Evolutionary conservation across 2,113 vertebrate species (phyloP).

Genomic region (Anthoscopus minutus): DNA sequence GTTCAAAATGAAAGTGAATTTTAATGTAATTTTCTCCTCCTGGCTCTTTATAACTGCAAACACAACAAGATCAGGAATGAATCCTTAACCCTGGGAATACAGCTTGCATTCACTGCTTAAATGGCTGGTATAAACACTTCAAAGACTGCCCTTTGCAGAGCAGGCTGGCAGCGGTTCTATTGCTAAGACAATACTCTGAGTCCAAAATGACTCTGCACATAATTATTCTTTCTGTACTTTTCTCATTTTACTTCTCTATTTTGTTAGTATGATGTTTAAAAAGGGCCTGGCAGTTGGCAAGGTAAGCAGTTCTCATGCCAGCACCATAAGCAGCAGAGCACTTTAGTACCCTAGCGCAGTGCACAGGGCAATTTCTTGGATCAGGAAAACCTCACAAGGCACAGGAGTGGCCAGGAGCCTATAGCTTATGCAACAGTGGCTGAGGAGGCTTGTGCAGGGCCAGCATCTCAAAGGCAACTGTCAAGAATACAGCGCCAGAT

Average conservation of each 20-base stretch:
- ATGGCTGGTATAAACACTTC: background rate
- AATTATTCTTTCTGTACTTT: background rate
- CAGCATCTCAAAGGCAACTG: background rate
- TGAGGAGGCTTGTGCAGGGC: background rate
- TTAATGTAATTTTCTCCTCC: background rate
- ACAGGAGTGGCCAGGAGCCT: background rate
- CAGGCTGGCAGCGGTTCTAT: background rate
- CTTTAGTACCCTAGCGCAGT: rapidly evolving
- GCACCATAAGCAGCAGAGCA: rapidly evolving
- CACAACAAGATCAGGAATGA: background rate
- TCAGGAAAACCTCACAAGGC: background rate
- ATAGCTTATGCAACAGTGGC: background rate
- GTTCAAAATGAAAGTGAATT: background rate
- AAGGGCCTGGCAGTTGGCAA: background rate
- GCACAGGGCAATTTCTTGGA: background rate
- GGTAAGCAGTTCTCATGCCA: background rate
- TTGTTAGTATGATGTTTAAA: background rate
- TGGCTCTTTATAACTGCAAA: background rate
- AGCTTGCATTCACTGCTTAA: background rate
- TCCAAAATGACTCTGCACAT: background rate
- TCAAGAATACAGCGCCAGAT: background rate
- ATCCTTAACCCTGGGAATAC: background rate
- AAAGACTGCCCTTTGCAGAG: background rate
- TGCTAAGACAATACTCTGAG: background rate
- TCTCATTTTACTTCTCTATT: background rate